These are phyloP conservation scores for Todiramphus chloris DNA, from an alignment of 2,113 vertebrate species.

Conservation along the genomic window DNA sequence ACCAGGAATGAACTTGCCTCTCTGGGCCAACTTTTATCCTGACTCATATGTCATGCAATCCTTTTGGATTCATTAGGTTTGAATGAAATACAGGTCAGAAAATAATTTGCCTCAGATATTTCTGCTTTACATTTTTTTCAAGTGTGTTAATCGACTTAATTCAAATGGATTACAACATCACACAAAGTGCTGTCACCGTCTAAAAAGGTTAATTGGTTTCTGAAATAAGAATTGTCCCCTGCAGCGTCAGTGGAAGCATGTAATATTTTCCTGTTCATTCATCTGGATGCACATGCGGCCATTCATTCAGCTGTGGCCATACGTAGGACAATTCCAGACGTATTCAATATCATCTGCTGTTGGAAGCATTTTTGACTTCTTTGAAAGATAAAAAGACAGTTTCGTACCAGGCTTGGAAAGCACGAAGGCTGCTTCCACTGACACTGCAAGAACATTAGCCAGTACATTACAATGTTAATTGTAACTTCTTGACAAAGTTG, in stretches of 20 bases:
- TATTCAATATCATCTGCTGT: not conserved
- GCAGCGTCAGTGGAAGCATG: constrained; percentile 57
- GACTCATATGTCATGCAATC: constrained; percentile 36
- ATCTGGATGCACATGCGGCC: constrained; percentile 8
- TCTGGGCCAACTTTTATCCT: constrained; percentile 53
- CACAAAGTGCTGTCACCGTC: constrained; percentile 41
- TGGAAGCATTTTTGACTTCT: constrained; percentile 31
- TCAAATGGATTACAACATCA: constrained; percentile 50
- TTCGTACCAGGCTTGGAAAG: not conserved
- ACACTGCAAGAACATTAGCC: constrained; percentile 47
- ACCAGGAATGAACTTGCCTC: constrained; percentile 48
- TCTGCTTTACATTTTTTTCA: constrained; percentile 45
- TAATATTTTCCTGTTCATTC: not conserved
- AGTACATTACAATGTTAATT: constrained; percentile 66
- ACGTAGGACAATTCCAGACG: not conserved
- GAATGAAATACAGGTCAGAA: constrained; percentile 46
- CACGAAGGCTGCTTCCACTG: constrained; percentile 53
- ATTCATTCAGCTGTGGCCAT: not conserved
- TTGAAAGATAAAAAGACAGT: not conserved
- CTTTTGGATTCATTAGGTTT: constrained; percentile 49
- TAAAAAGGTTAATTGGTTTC: constrained; percentile 40
- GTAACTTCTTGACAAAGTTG: constrained; percentile 69
- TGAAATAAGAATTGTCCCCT: constrained; percentile 26
- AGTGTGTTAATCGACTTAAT: constrained; percentile 49
- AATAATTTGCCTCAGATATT: constrained; percentile 45